phyloP scores from a whole-genome alignment of 2,113 vertebrate genomes.

The Columba livia region DNA sequence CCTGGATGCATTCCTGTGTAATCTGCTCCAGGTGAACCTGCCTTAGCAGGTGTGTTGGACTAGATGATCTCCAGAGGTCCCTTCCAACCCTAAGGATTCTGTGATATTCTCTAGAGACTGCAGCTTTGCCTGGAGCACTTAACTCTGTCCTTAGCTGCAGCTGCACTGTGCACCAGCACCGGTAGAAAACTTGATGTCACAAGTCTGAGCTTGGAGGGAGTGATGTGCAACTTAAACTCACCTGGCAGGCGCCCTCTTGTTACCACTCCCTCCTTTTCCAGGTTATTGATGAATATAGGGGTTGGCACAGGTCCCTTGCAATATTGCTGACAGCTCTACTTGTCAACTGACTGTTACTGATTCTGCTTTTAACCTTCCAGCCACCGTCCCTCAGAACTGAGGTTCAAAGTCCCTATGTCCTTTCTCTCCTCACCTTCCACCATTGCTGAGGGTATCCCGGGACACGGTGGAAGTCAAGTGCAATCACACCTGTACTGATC shows the following conservation, averaged over 20 bases:
- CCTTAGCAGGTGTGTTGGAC: too few relatives aligned
- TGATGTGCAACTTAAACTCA: fast-evolving
- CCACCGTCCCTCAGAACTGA: neutral
- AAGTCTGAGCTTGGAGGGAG: neutral
- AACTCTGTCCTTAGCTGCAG: neutral
- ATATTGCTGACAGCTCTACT: neutral
- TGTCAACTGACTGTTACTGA: neutral
- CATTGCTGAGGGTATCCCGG: neutral
- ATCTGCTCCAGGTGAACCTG: too few relatives aligned
- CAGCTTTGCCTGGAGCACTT: neutral
- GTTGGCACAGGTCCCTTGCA: neutral
- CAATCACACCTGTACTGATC: neutral
- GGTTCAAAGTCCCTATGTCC: neutral
- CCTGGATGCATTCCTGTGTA: too few relatives aligned
- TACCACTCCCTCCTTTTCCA: neutral
- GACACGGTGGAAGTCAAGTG: neutral
- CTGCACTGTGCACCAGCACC: neutral
- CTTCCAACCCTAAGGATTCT: too few relatives aligned
- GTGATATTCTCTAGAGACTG: neutral
- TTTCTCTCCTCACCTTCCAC: neutral
- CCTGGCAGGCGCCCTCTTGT: neutral
- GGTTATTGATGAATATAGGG: neutral
- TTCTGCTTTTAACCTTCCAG: neutral
- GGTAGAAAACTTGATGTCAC: fast-evolving
- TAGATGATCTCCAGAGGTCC: too few relatives aligned